phyloP scores from a whole-genome alignment of 2,113 vertebrate species.

The Blennius ocellaris region DNA sequence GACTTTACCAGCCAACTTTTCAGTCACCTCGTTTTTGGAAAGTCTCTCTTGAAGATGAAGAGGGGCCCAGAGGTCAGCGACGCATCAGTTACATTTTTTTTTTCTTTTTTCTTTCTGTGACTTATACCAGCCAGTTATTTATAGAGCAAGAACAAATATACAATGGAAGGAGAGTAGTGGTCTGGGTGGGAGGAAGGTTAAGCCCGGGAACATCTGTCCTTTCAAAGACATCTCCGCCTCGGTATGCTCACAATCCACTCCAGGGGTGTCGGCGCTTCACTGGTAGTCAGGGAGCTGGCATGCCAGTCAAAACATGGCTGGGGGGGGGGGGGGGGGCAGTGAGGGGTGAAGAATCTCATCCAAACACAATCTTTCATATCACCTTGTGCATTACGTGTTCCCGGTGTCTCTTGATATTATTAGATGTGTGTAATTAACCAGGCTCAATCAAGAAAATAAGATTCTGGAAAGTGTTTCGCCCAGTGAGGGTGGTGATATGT shows the following conservation, averaged over 20 bases:
- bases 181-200: conserved; percentile 64
- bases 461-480: conserved; percentile 69
- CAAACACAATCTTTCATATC: conserved; percentile 65
- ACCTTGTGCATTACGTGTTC: conserved; percentile 27
- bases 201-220: conserved; percentile 78
- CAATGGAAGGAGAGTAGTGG: conserved; percentile 64
- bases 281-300: conserved; percentile 82
- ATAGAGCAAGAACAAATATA: conserved; percentile 80
- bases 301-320: conserved; percentile 86
- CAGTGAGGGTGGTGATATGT: too few species aligned
- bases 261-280: conserved; percentile 81
- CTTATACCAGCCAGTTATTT: conserved; percentile 74
- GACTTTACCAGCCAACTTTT: conserved; percentile 48
- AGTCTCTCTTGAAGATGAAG: conserved; percentile 42
- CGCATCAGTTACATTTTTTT: conserved; percentile 65
- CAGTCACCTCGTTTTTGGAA: conserved; percentile 9
- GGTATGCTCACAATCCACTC: conserved; percentile 85
- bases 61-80: conserved; percentile 56
- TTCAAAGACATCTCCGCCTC: conserved; percentile 77
- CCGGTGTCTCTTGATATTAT: conserved; percentile 37
- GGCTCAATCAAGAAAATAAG: conserved; percentile 75
- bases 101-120: too few species aligned
- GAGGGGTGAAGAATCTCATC: conserved; percentile 77
- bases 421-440: conserved; percentile 65
- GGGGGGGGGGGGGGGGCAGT: conserved; percentile 46